Base-by-base conservation (phyloP, 2,113 vertebrate species). In the Dasyurus viverrinus region DNA sequence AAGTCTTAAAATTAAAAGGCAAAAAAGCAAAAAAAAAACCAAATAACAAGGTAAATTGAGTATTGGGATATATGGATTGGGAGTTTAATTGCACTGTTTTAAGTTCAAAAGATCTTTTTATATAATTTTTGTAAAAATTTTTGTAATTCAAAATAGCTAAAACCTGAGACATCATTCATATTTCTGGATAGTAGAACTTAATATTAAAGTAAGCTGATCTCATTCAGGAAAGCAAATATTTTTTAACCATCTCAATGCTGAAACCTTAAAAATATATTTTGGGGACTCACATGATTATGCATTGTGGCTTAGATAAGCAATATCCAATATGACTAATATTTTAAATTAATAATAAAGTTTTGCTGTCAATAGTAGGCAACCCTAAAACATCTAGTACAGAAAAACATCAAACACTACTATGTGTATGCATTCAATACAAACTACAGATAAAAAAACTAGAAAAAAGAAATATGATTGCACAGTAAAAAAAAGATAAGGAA, bases 381-480 rank as follows among this genome's bases (percentile, higher is more conserved):
- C 53, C n/a, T 76, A 94, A 94, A 95, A 94, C 92, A 91, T 90
- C 54, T 27, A 46, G 12, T 90, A 57, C 95, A 95, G 19, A 42
- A 30, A 84, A 96, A 97, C 98, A 96, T 96, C 96, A 96, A 36
- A 98, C 96, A 96, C 96, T 98, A 96, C 91, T 95, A 97, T 97
- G 97, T 98, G 97, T 68, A 89, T 97, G 98, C 97, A 97, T 97
- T 98, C 95, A 95, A 96, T 96, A 98, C 95, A 97, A 97, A 95
- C 91, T 98, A 98, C 98, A 98, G 98, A 99, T 98, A 98, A 99
- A 98, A 92, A 95, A 14, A 92, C 97, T 8, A 84, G 96, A 92
- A 95, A 84, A 76, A 36, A 84, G 16, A 6, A 76, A 84, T 8
- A 42, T 42, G n/a, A 42, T 84, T 84, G 14, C 16, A 84, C 68